A percentile compares a stretch with the other conserved stretches of the same genome.
Evolutionary conservation across 1,140 invertebrate species (phyloP).

Genomic region (Dufourea novaeangliae): DNA sequence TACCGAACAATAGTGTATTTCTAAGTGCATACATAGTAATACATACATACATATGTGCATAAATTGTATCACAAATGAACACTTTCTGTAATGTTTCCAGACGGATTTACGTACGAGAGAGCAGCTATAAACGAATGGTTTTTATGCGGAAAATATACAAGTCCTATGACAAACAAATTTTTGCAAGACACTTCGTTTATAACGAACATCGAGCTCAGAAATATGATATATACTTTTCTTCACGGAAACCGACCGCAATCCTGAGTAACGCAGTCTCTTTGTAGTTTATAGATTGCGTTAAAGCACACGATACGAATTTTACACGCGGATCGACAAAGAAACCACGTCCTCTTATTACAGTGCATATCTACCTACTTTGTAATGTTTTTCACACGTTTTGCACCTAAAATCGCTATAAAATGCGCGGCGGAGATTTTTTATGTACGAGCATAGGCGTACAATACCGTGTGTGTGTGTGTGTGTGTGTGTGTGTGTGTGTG

Average conservation of each 20-base stretch:
- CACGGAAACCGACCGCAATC: slow-evolving; percentile 65
- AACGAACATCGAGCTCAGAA: slow-evolving; percentile 82
- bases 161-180: slow-evolving; percentile 89
- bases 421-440: neutral
- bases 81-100: no score
- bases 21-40: no score
- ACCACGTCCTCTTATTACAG: no score
- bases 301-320: neutral
- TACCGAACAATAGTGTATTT: no score
- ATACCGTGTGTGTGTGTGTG: no score
- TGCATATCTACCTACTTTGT: neutral
- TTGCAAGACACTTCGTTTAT: slow-evolving; percentile 83
- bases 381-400: neutral
- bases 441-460: neutral
- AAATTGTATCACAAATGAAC: neutral
- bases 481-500: no score
- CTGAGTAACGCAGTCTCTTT: neutral
- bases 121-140: slow-evolving; percentile 90
- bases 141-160: slow-evolving; percentile 86
- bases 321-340: neutral
- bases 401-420: neutral
- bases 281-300: neutral
- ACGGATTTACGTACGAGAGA: slow-evolving; percentile 90
- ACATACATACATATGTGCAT: no score
- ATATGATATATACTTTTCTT: slow-evolving; percentile 71